These are phyloP conservation scores for Habropoda laboriosa DNA, from an alignment of 1,140 invertebrate genomes.

Conservation along the genomic window DNA sequence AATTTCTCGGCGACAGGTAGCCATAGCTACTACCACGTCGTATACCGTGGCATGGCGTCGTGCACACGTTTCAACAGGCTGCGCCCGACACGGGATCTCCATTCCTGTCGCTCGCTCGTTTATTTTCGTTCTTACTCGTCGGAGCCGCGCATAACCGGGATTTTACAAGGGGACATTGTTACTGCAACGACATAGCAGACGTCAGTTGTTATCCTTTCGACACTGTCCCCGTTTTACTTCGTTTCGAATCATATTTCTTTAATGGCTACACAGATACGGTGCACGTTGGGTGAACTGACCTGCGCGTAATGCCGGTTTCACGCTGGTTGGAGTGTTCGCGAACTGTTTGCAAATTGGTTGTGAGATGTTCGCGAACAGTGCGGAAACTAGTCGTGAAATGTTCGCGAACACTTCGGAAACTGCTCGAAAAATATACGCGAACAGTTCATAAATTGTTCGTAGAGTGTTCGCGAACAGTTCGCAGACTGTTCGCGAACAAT, in stretches of 20 bases:
- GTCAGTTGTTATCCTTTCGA: conserved; percentile 9
- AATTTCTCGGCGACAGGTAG: conserved; percentile 47
- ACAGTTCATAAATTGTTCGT: too few species aligned
- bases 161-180: conserved; percentile 32
- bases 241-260: conserved; percentile 11
- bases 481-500: too few species aligned
- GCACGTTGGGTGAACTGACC: background rate
- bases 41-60: background rate
- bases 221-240: conserved; percentile 6
- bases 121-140: conserved; percentile 20
- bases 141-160: conserved; percentile 21
- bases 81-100: background rate
- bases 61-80: background rate
- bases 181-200: conserved; percentile 1
- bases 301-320: too few species aligned
- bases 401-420: too few species aligned
- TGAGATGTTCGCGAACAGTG: too few species aligned
- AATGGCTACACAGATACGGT: background rate
- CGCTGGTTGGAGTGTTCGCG: too few species aligned
- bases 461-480: too few species aligned
- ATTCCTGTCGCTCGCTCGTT: conserved; percentile 14
- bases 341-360: too few species aligned
- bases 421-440: too few species aligned
- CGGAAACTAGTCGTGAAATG: too few species aligned
- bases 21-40: conserved; percentile 30